Percentiles rank a stretch among this genome's conserved stretches.
Conservation (phyloP, 2,888 invertebrate genomes). For the Euzetes globulus region DNA sequence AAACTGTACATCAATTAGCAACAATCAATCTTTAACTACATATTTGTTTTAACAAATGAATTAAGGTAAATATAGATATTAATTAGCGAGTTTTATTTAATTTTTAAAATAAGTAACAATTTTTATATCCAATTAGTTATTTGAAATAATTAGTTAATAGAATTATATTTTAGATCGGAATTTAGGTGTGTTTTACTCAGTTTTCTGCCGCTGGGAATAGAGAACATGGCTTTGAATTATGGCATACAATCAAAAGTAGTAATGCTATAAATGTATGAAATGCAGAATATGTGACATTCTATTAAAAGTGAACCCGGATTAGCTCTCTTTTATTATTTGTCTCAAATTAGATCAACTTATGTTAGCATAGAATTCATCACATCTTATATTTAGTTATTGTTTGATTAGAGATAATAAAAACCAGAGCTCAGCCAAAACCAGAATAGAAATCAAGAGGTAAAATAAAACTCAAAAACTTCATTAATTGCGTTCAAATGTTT, state of each 20-base stretch:
- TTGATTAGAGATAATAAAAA: background rate
- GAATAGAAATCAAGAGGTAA: background rate
- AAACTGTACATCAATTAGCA: no score
- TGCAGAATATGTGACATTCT: background rate
- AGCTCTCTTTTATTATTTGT: background rate
- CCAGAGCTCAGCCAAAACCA: background rate
- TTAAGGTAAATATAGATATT: no score
- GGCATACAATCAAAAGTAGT: slow-evolving; percentile 17
- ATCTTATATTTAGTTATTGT: background rate
- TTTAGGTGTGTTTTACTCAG: no score
- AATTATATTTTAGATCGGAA: no score
- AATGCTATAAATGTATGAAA: background rate
- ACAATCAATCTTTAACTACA: no score
- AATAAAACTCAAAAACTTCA: no score
- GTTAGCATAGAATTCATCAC: background rate
- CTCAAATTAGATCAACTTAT: background rate
- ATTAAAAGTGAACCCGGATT: background rate
- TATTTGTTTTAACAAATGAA: no score
- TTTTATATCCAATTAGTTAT: no score
- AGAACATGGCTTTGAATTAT: slow-evolving; percentile 6
- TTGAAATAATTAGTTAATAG: no score
- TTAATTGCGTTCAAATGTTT: no score
- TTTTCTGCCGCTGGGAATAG: slow-evolving; percentile 22
- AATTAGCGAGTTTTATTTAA: no score
- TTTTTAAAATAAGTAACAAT: no score